Percentiles rank a stretch among this genome's conserved stretches.
These are phyloP conservation scores for Gasterosteus aculeatus DNA, from an alignment of 2,113 vertebrate species.

Conservation along the genomic window DNA sequence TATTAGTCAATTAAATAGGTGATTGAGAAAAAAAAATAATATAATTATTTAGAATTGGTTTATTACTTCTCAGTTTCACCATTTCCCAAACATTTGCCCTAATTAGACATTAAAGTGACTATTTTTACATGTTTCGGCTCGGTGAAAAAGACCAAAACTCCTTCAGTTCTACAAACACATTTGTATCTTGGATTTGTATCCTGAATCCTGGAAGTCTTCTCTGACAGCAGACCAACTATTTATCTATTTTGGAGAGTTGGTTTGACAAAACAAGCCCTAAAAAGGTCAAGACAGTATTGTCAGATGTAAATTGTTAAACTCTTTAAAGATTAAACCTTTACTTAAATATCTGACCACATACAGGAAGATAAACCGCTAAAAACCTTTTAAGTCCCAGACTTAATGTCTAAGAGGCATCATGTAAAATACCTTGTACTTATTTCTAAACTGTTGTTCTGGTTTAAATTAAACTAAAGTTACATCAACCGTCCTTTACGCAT, in stretches of 20 bases:
- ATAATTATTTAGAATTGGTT: background rate
- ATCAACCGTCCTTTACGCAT: constrained; percentile 6
- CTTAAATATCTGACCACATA: background rate
- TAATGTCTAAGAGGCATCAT: background rate
- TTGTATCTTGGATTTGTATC: too few relatives aligned
- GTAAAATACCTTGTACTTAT: background rate
- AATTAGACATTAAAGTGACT: background rate
- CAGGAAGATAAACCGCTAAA: background rate
- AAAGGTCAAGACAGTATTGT: background rate
- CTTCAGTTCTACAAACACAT: background rate
- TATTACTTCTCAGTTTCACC: background rate
- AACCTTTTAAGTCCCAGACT: background rate
- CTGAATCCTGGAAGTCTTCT: background rate
- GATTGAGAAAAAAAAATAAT: background rate
- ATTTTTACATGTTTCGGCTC: background rate
- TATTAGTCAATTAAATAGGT: background rate
- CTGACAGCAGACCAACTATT: background rate
- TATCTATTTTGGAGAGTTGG: background rate
- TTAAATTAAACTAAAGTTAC: background rate
- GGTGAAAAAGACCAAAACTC: background rate
- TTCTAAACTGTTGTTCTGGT: too few relatives aligned
- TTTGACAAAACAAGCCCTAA: constrained; percentile 3
- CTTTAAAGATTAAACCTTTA: background rate
- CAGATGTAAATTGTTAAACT: background rate
- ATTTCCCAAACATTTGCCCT: background rate